Evolutionary conservation across 1,140 invertebrate species (phyloP).

Genomic region (Papilio machaon): DNA sequence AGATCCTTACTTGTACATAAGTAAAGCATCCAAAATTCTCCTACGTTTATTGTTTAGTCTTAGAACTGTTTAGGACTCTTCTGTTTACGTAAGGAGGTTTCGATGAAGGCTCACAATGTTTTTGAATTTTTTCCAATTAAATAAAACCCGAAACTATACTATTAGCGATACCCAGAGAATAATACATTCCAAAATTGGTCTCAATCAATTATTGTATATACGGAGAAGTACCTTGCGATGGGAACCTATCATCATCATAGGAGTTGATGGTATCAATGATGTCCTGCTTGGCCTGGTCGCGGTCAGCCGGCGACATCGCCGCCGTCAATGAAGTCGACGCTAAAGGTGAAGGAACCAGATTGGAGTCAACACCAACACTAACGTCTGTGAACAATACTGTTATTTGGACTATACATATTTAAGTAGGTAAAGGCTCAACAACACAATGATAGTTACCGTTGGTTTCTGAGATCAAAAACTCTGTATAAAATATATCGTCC

Average conservation of each 20-base stretch:
- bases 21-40: no score
- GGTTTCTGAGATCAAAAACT: no score
- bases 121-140: no score
- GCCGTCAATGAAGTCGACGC: constrained; percentile 7
- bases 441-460: no score
- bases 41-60: no score
- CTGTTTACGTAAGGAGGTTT: neutral
- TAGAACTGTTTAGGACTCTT: neutral
- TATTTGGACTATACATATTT: neutral
- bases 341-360: neutral
- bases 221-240: constrained; percentile 64
- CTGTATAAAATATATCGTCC: no score
- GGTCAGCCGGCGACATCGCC: constrained; percentile 29
- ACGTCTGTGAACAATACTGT: neutral
- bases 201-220: neutral
- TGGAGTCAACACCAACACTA: neutral
- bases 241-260: constrained; percentile 65
- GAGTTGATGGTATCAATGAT: constrained; percentile 57
- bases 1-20: no score
- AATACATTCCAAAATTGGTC: neutral
- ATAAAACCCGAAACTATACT: no score
- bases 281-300: constrained; percentile 46
- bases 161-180: neutral
- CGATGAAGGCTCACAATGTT: neutral
- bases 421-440: no score